These are phyloP conservation scores for Neolamprologus ventralis DNA, from an alignment of 2,113 vertebrate species.

Conservation along the genomic window DNA sequence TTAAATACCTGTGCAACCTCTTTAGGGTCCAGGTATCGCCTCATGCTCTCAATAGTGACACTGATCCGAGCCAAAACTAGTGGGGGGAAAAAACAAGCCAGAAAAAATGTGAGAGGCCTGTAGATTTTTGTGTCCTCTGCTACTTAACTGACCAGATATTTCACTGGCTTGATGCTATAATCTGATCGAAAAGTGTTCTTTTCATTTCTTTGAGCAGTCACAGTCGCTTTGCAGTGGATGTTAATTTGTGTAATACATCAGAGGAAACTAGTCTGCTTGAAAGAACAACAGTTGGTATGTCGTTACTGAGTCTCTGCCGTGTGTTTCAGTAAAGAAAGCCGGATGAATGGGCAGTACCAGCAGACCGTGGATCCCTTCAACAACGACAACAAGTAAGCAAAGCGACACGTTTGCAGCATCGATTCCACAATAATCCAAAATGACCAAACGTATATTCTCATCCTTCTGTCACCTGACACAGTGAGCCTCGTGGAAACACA, in stretches of 20 bases:
- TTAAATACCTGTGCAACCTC: background rate
- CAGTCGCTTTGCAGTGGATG: rapidly evolving
- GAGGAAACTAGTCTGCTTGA: background rate
- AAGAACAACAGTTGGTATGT: background rate
- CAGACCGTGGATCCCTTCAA: constrained; percentile 88
- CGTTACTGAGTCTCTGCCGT: background rate
- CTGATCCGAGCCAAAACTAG: rapidly evolving
- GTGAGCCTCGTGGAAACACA: background rate
- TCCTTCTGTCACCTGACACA: background rate
- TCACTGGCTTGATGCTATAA: background rate
- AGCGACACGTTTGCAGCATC: background rate
- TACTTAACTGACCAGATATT: background rate
- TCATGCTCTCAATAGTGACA: background rate
- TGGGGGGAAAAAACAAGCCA: rapidly evolving
- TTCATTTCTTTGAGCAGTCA: background rate
- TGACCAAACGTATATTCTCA: background rate
- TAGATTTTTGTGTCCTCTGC: background rate
- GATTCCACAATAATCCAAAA: background rate
- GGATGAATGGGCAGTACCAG: constrained; percentile 98
- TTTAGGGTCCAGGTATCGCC: background rate
- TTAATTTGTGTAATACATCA: background rate
- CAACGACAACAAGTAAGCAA: constrained; percentile 95
- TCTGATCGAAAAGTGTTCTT: background rate
- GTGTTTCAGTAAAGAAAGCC: constrained; percentile 90
- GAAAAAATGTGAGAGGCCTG: background rate